Base-by-base conservation (phyloP, 2,888 invertebrate genomes). In the Monopis laevigella region DNA sequence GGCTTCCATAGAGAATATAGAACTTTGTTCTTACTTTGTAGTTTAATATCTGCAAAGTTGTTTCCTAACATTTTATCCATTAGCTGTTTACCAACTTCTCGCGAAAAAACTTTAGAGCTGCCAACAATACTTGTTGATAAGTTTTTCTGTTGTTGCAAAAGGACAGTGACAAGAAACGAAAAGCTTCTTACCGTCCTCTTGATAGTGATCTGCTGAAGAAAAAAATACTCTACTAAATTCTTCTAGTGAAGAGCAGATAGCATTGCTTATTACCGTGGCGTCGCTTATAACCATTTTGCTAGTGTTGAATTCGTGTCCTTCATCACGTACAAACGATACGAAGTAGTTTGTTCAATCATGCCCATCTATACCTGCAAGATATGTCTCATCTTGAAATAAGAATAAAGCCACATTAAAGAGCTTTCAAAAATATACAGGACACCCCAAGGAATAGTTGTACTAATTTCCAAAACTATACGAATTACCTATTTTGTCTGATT, bases 131-230 rank as follows among this genome's bases (percentile, higher is more conserved):
- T 10, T 24, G 24, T 24, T 24, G 24, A 24, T 24, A 10, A 24
- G 24, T 24, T 24, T 24, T 24, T 24, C 24, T 24, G 24, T 24
- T 10, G 10, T 24, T 24, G 24, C 6, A 24, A 24, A 24, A 24
- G 24, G 24, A 5, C 24, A 24, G 24, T 24, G 24, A 24, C 10
- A 24, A 5, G 6, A 24, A 24, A 10, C 24, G 24, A 7, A 24
- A 24, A 35, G 52, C 45, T 51, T 48, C 45, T 50, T 47, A 38
- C 11, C 40, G 21, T 11, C 21, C 44, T 45, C 38, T 2, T 49
- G 45, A 26, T 48, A 45, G 30, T 49, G 43, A 39, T 48, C 49
- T 35, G 42, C 42, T 21, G 29, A 43, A 30, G 27, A n/a, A 41
- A 40, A 41, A 21, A 13, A 5, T 10, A 39, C 30, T 13, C 41